These are phyloP conservation scores for Caenorhabditis plicata DNA, from an alignment of 2,888 invertebrate species.

Conservation along the genomic window DNA sequence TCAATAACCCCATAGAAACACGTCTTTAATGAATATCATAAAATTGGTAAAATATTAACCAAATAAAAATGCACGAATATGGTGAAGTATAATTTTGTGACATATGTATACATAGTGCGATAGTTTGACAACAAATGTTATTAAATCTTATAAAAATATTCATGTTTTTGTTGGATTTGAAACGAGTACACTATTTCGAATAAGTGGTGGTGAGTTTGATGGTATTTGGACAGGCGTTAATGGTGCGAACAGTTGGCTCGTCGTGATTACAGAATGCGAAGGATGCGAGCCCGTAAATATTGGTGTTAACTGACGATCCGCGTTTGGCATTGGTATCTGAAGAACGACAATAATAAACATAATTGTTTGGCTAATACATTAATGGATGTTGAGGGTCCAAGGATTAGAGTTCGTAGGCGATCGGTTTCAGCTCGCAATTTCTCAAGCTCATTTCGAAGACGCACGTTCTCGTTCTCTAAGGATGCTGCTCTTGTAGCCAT, in stretches of 20 bases:
- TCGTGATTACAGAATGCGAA: constrained; percentile 33
- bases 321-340: constrained; percentile 15
- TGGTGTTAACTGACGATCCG: background rate
- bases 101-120: too few relatives aligned
- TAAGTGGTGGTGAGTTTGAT: constrained; percentile 29
- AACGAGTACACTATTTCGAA: constrained; percentile 36
- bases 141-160: background rate
- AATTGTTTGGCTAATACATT: constrained; percentile 3
- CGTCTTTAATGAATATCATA: too few relatives aligned
- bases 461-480: constrained; percentile 82
- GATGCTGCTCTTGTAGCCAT: constrained; percentile 84
- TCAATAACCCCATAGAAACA: too few relatives aligned
- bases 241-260: constrained; percentile 29
- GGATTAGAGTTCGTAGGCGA: constrained; percentile 30
- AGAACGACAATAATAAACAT: constrained; percentile 5
- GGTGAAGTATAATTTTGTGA: too few relatives aligned
- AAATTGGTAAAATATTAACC: too few relatives aligned
- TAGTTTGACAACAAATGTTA: too few relatives aligned
- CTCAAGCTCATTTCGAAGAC: constrained; percentile 63
- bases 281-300: constrained; percentile 1
- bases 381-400: constrained; percentile 26
- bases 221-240: constrained; percentile 26
- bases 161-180: constrained; percentile 23
- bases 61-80: too few relatives aligned
- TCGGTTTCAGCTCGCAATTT: constrained; percentile 42